Base-by-base conservation (phyloP, 2,113 vertebrate species). In the Cyanistes caeruleus region DNA sequence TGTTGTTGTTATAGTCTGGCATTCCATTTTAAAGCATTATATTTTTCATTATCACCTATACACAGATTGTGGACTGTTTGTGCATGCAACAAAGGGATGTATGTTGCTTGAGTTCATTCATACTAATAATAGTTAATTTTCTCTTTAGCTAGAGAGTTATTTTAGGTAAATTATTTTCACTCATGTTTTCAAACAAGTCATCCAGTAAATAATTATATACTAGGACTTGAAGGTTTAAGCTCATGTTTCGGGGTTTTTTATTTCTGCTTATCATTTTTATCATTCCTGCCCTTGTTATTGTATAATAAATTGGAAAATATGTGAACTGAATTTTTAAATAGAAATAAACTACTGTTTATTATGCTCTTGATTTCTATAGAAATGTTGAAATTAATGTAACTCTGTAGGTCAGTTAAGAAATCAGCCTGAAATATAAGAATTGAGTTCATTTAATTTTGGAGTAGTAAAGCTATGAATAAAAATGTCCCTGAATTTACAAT, bases 231-330 rank as follows among this genome's bases (percentile, higher is more conserved):
- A 63, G 23, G 6, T 43, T 95, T 92, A 13, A 70, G 49, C 55
- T 89, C 43, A 60, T 31, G 4, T 73, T 85, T 72, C 28, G 39
- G 21, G 3, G 2, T 2, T 31, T 48, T 75, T 25, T 14, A 41
- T 31, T 80, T 43, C 13, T 28, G 28, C 22, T 44, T n/a, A 15
- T 72, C 0, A 24, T 30, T 19, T 51, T 59, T 41, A 12, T 51
- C 2, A 4, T 43, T 35, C 0, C 56, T n/a, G 5, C 24, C 46
- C 2, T 46, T 75, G 1, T 22, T 43, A 16, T 35, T 33, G 20
- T 35, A 11, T 24, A 37, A 31, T 77, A 52, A 81, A 56, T 41
- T 18, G 9, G 11, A 86, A 67, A 77, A 88, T 27, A 22, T 17
- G 5, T 79, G 24, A 86, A 60, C 9, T 41, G 37, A 76, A 22